These are phyloP conservation scores for Pantelozetes paolii DNA, from an alignment of 2,888 invertebrate genomes.

Conservation along the genomic window DNA sequence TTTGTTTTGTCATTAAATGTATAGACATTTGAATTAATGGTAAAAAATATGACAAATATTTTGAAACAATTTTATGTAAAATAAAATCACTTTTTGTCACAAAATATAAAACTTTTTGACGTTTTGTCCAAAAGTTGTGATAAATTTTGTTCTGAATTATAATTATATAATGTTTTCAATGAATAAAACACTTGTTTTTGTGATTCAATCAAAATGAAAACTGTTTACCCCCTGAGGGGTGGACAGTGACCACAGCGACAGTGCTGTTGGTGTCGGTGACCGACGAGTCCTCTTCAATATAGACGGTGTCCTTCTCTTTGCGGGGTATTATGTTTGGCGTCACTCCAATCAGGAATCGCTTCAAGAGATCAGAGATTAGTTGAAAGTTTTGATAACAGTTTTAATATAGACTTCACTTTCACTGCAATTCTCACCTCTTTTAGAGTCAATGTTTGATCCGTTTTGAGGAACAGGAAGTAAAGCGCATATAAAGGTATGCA, in stretches of 20 bases:
- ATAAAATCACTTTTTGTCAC: no score
- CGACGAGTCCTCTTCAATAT: conserved; percentile 17
- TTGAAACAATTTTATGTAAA: no score
- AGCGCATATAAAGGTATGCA: conserved; percentile 79
- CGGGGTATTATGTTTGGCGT: conserved; percentile 22
- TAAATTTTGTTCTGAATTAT: no score
- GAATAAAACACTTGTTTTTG: no score
- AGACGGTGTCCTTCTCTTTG: conserved; percentile 27
- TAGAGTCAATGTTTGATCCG: conserved; percentile 50
- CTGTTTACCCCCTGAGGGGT: not conserved
- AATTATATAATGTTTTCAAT: no score
- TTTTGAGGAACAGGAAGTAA: conserved; percentile 61
- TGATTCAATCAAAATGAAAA: not conserved
- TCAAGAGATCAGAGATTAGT: not conserved
- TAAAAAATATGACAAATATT: no score
- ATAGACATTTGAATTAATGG: no score
- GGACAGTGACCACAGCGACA: not conserved
- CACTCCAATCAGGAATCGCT: conserved; percentile 20
- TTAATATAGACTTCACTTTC: not conserved
- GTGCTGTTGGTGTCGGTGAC: conserved; percentile 1
- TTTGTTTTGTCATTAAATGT: no score
- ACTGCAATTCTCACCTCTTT: conserved; percentile 16
- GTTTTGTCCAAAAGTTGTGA: no score
- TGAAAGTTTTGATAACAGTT: not conserved
- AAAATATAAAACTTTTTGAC: no score